Percentiles rank a stretch among this genome's conserved stretches.
These are phyloP conservation scores for Porphyrio hochstetteri DNA, from an alignment of 2,113 vertebrate genomes.

Conservation along the genomic window DNA sequence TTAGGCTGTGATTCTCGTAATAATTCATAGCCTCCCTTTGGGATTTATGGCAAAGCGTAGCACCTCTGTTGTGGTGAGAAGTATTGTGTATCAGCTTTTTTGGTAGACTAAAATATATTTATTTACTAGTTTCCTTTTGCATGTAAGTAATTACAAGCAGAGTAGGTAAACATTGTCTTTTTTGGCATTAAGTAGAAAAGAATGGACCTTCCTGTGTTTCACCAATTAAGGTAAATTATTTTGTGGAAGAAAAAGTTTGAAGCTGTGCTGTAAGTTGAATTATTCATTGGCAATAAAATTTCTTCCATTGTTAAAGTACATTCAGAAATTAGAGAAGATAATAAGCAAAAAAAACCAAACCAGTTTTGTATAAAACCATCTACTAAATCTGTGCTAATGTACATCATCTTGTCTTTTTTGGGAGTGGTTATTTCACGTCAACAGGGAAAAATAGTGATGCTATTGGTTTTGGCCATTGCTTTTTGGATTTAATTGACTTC, in stretches of 20 bases:
- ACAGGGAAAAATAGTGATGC: background rate
- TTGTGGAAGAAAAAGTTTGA: background rate
- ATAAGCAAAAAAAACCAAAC: background rate
- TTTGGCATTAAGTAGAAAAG: background rate
- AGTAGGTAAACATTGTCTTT: background rate
- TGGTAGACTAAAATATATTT: background rate
- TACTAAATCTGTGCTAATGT: background rate
- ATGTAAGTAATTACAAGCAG: background rate
- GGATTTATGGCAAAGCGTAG: background rate
- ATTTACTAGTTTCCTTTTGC: background rate
- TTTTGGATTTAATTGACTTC: background rate
- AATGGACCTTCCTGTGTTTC: background rate
- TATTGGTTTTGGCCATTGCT: background rate
- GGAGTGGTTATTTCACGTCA: background rate
- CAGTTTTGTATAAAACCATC: background rate
- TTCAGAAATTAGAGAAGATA: conserved; percentile 20
- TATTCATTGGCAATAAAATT: background rate
- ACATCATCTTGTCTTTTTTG: background rate
- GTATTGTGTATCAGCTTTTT: background rate
- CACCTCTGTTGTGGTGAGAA: background rate
- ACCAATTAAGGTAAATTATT: background rate
- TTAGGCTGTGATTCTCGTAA: background rate
- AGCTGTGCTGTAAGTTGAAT: background rate
- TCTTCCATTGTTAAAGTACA: conserved; percentile 3
- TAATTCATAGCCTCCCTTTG: background rate